A percentile compares a stretch with the other conserved stretches of the same genome.
Evolutionary conservation across 2,888 invertebrate species (phyloP).

Genomic region (Phortica okadai): DNA sequence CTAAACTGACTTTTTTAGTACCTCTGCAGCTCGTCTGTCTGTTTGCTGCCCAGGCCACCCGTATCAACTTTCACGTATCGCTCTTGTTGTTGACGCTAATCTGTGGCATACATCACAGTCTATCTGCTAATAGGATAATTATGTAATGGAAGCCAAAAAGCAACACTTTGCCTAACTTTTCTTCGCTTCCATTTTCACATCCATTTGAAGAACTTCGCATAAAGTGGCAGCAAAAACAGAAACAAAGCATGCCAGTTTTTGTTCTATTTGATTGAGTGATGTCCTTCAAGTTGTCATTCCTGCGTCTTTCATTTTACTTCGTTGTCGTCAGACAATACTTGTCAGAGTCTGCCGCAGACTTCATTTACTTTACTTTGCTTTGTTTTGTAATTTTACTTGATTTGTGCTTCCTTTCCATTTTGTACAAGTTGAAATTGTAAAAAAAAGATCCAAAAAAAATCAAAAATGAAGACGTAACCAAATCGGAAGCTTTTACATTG

Average conservation of each 20-base stretch:
- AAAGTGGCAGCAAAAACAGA: neutral
- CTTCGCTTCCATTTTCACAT: neutral
- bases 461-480: conserved; percentile 48
- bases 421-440: conserved; percentile 15
- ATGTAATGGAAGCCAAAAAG: conserved; percentile 71
- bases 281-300: conserved; percentile 24
- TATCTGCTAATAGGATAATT: conserved; percentile 73
- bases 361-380: conserved; percentile 37
- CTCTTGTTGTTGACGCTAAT: conserved; percentile 15
- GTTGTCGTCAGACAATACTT: conserved; percentile 44
- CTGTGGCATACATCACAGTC: conserved; percentile 68
- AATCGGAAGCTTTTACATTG: conserved; percentile 35
- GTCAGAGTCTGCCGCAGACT: conserved; percentile 56
- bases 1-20: neutral
- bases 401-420: neutral
- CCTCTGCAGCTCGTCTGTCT: neutral
- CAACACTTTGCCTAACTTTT: neutral
- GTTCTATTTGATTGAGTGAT: conserved; percentile 9
- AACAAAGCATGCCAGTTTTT: conserved; percentile 4
- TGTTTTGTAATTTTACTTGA: neutral
- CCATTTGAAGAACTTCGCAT: neutral
- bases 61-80: neutral
- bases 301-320: conserved; percentile 22
- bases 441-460: conserved; percentile 21
- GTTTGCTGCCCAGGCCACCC: neutral